phyloP scores from a whole-genome alignment of 2,797 vertebrate species.

The Trematomus bernacchii region DNA sequence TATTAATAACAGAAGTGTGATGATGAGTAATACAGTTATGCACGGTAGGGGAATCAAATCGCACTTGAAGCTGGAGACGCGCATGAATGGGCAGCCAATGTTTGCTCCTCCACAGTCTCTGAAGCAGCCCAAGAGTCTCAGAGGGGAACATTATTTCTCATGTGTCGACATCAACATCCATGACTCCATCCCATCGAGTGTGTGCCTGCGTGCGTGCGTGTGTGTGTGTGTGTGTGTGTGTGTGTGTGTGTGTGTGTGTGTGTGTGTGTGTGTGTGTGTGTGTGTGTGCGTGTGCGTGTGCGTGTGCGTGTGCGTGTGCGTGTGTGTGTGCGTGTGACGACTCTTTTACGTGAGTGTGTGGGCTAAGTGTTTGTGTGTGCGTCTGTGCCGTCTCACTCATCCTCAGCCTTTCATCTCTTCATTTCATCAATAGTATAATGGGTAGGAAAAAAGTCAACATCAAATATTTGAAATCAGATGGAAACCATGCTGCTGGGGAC shows the following conservation, averaged over 20 bases:
- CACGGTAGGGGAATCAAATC: constrained; percentile 58
- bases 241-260: too few relatives aligned
- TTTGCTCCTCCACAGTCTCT: constrained; percentile 47
- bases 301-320: too few relatives aligned
- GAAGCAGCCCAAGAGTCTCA: constrained; percentile 26
- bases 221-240: too few relatives aligned
- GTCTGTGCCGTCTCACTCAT: constrained; percentile 29
- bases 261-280: too few relatives aligned
- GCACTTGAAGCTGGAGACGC: constrained; percentile 52
- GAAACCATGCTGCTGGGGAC: neutral
- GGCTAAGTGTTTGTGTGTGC: constrained; percentile 40
- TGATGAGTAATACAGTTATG: constrained; percentile 70
- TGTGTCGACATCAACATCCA: constrained; percentile 38
- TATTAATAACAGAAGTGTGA: constrained; percentile 63
- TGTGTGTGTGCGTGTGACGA: constrained; percentile 17
- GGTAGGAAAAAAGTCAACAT: neutral
- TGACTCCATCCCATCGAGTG: constrained; percentile 61
- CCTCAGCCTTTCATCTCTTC: constrained; percentile 51
- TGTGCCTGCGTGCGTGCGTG: constrained; percentile 41
- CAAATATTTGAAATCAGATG: neutral
- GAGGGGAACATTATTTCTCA: constrained; percentile 31
- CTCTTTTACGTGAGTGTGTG: constrained; percentile 32
- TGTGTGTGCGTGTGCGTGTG: too few relatives aligned
- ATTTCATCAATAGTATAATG: constrained; percentile 22
- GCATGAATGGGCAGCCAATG: constrained; percentile 54